phyloP scores from a whole-genome alignment of 2,113 vertebrate genomes.

The Panurus biarmicus region DNA sequence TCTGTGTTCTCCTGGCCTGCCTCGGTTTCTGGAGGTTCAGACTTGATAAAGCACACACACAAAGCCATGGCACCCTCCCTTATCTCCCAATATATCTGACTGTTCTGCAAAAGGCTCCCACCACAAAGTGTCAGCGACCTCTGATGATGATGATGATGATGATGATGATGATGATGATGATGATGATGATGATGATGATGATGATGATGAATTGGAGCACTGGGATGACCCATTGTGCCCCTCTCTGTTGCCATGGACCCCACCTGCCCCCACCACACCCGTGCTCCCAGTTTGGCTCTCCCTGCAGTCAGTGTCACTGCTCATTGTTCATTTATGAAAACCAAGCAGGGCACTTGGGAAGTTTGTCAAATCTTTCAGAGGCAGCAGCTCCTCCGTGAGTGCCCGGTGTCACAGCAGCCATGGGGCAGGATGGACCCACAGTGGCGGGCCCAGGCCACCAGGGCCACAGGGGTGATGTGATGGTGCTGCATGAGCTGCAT shows the following conservation, averaged over 20 bases:
- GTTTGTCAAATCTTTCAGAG: neutral
- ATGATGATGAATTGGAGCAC: neutral
- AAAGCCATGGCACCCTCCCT: neutral
- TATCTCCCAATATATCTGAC: neutral
- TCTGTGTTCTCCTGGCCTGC: neutral
- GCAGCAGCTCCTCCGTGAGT: neutral
- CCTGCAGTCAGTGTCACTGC: neutral
- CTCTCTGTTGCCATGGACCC: neutral
- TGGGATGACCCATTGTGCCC: neutral
- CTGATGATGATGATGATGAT: neutral
- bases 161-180: neutral
- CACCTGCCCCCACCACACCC: neutral
- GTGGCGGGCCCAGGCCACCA: neutral
- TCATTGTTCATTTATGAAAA: neutral
- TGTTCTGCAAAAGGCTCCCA: neutral
- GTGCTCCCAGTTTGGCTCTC: neutral
- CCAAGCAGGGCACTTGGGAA: neutral
- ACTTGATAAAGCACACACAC: neutral
- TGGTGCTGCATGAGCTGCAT: neutral
- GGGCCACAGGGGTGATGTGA: rapidly evolving
- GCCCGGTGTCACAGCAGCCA: neutral
- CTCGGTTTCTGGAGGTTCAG: neutral
- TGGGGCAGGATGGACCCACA: neutral
- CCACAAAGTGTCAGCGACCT: neutral
- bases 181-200: neutral